These are phyloP conservation scores for Danionella dracula DNA, from an alignment of 2,797 vertebrate genomes.

Conservation along the genomic window DNA sequence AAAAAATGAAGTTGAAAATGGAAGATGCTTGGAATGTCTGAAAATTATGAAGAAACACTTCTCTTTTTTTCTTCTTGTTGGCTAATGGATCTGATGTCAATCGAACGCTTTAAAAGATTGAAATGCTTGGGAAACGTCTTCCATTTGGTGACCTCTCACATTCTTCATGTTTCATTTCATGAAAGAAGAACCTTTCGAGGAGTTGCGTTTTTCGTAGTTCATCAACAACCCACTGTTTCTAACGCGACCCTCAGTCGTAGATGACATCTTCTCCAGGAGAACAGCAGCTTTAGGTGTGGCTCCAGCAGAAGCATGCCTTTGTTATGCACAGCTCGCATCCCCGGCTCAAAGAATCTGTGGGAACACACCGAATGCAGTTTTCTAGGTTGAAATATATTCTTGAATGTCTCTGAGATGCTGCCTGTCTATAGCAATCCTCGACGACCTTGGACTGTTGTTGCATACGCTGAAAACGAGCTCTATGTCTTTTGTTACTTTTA, in stretches of 20 bases:
- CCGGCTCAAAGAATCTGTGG: constrained; percentile 15
- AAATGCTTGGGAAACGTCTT: constrained; percentile 33
- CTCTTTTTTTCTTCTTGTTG: constrained; percentile 49
- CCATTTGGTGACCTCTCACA: constrained; percentile 7
- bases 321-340: constrained; percentile 26
- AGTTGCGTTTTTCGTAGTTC: constrained; percentile 18
- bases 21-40: constrained; percentile 7
- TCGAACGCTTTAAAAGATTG: constrained; percentile 59
- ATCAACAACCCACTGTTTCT: constrained; percentile 13
- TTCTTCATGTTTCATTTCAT: neutral
- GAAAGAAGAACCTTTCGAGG: constrained; percentile 9
- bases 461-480: constrained; percentile 54
- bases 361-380: constrained; percentile 20
- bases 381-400: constrained; percentile 18
- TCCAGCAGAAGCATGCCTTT: constrained; percentile 24
- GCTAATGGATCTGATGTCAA: constrained; percentile 42
- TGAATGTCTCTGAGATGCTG: constrained; percentile 70
- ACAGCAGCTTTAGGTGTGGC: constrained; percentile 1
- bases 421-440: constrained; percentile 67
- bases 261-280: constrained; percentile 9
- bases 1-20: constrained; percentile 10
- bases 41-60: constrained; percentile 29
- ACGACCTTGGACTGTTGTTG: constrained; percentile 75
- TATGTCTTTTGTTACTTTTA: constrained; percentile 50
- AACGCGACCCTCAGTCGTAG: neutral